Percentiles rank a stretch among this genome's conserved stretches.
These are phyloP conservation scores for Coptotermes formosanus DNA, from an alignment of 1,140 invertebrate species.

Conservation along the genomic window DNA sequence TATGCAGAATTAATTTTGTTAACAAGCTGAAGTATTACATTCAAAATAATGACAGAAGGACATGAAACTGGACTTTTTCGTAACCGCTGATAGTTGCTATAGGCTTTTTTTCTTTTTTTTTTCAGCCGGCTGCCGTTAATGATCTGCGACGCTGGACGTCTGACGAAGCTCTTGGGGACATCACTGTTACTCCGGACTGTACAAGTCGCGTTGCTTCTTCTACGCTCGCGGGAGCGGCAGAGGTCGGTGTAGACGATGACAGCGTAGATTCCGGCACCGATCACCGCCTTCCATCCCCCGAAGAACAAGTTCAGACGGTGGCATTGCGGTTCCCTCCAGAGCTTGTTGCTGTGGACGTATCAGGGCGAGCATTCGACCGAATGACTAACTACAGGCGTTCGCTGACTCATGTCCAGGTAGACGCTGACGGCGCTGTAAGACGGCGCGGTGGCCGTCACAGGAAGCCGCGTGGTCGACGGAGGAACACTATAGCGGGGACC, in stretches of 20 bases:
- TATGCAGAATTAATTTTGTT: too few species aligned
- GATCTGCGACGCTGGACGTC: constrained; percentile 82
- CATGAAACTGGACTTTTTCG: neutral
- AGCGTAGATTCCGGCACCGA: constrained; percentile 40
- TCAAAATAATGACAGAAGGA: too few species aligned
- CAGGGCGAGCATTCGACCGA: constrained; percentile 78
- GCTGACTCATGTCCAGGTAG: constrained; percentile 56
- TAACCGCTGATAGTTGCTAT: neutral
- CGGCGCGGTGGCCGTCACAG: constrained; percentile 48
- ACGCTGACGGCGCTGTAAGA: constrained; percentile 37
- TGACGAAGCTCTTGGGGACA: constrained; percentile 75
- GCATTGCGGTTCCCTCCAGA: constrained; percentile 73
- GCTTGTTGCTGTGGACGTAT: constrained; percentile 83
- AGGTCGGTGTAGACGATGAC: constrained; percentile 43
- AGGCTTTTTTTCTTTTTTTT: constrained; percentile 38
- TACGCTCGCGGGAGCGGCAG: constrained; percentile 38
- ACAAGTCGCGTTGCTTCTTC: constrained; percentile 52
- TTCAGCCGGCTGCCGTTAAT: constrained; percentile 74
- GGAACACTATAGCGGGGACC: constrained; percentile 86
- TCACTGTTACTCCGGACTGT: constrained; percentile 74
- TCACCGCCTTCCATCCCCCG: constrained; percentile 74
- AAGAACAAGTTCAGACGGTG: constrained; percentile 58
- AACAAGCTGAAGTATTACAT: too few species aligned
- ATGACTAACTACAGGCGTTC: constrained; percentile 82
- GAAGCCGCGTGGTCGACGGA: constrained; percentile 74